Evolutionary conservation across 2,888 invertebrate genomes (phyloP).

Genomic region (Fabriciana adippe): DNA sequence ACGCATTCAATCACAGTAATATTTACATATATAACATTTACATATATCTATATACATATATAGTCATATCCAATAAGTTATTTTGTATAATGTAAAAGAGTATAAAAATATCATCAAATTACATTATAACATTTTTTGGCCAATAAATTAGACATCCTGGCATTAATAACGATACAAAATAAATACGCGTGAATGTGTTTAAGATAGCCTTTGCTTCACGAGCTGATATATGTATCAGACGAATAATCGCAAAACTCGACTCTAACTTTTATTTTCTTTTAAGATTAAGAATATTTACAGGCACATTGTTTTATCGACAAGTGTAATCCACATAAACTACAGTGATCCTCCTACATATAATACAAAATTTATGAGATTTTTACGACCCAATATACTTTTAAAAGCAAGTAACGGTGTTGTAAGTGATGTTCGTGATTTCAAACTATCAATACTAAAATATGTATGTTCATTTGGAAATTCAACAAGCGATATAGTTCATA

Average conservation of each 20-base stretch:
- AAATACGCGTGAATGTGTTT: too few relatives aligned
- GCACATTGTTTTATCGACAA: constrained; percentile 26
- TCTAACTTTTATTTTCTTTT: constrained; percentile 15
- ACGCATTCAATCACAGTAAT: too few relatives aligned
- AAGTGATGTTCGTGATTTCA: constrained; percentile 56
- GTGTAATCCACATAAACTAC: constrained; percentile 32
- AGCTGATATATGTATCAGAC: constrained; percentile 16
- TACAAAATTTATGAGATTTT: constrained; percentile 61
- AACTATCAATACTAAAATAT: constrained; percentile 40
- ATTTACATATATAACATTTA: too few relatives aligned
- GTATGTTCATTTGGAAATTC: constrained; percentile 37
- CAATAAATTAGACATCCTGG: too few relatives aligned
- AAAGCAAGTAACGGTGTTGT: constrained; percentile 59
- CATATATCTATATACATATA: too few relatives aligned
- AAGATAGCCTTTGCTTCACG: too few relatives aligned
- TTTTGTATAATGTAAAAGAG: too few relatives aligned
- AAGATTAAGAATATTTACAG: background rate
- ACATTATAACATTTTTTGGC: too few relatives aligned
- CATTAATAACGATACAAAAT: too few relatives aligned
- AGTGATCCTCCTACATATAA: constrained; percentile 52
- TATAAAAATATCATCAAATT: too few relatives aligned
- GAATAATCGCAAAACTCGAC: constrained; percentile 24
- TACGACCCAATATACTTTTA: constrained; percentile 70
- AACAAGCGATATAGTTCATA: constrained; percentile 26
- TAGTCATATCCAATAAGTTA: too few relatives aligned